phyloP scores from a whole-genome alignment of 2,888 invertebrate species.

The Gandaritis pyraliata region DNA sequence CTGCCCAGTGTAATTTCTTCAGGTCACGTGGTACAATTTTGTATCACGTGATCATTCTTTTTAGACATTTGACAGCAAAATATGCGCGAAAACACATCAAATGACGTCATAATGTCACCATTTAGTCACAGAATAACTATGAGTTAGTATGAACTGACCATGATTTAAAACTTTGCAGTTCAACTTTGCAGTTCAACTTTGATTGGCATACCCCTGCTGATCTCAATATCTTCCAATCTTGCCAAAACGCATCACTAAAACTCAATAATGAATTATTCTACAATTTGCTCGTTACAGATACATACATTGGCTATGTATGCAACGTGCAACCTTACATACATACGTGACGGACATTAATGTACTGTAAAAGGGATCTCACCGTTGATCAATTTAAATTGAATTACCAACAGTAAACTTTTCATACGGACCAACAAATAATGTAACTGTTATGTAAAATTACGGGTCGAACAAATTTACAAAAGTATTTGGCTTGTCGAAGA shows the following conservation, averaged over 20 bases:
- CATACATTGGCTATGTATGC: conserved; percentile 63
- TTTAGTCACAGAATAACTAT: no score
- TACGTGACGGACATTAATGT: conserved; percentile 59
- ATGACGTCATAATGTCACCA: no score
- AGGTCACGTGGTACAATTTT: no score
- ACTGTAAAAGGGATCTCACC: conserved; percentile 46
- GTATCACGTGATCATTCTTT: no score
- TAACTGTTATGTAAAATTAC: conserved; percentile 8
- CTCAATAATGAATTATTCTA: conserved; percentile 64
- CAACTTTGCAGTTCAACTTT: no score
- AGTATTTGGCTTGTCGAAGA: not conserved
- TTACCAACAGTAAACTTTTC: conserved; percentile 57
- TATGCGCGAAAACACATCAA: no score
- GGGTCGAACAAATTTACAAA: not conserved
- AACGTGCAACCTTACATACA: conserved; percentile 40
- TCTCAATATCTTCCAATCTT: not conserved
- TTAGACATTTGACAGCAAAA: no score
- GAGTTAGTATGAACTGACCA: no score
- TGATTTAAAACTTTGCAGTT: no score
- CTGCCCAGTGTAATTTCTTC: no score
- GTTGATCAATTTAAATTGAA: conserved; percentile 41
- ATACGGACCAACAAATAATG: conserved; percentile 28
- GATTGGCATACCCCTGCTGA: no score
- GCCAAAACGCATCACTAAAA: conserved; percentile 43
- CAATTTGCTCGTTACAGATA: conserved; percentile 59